A percentile compares a stretch with the other conserved stretches of the same genome.
These are phyloP conservation scores for Bettongia penicillata DNA, from an alignment of 2,113 vertebrate genomes.

Conservation along the genomic window DNA sequence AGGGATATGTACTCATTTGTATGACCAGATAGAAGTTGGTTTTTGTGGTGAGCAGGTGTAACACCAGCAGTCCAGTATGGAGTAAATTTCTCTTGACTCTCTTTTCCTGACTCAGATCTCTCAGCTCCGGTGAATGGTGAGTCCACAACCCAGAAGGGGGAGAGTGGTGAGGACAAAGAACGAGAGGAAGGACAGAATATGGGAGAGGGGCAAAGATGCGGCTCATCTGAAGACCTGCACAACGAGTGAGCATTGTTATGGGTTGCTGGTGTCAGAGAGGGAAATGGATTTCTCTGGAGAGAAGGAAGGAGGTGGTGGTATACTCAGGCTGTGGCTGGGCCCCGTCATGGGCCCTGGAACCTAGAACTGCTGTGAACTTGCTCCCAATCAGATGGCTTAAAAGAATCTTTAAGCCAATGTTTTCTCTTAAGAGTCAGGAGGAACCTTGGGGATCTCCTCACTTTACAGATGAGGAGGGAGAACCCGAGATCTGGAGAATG, in stretches of 20 bases:
- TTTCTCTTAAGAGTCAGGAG: not conserved
- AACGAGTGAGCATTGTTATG: slow-evolving; percentile 74
- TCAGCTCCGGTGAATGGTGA: slow-evolving; percentile 91
- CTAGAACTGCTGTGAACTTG: not conserved
- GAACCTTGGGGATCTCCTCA: not conserved
- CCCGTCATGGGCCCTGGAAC: not conserved
- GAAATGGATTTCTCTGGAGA: not conserved
- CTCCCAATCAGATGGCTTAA: not conserved
- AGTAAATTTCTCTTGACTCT: not conserved
- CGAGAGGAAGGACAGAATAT: slow-evolving; percentile 74
- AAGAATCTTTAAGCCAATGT: not conserved
- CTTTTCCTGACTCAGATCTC: slow-evolving; percentile 78
- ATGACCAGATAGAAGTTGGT: not conserved
- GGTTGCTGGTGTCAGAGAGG: fast-evolving
- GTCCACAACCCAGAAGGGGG: slow-evolving; percentile 85
- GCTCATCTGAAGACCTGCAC: slow-evolving; percentile 73
- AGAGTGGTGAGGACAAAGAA: slow-evolving; percentile 79
- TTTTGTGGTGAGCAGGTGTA: fast-evolving
- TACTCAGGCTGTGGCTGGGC: not conserved
- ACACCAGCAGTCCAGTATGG: fast-evolving
- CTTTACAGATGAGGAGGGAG: not conserved
- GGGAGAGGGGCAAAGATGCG: slow-evolving; percentile 55
- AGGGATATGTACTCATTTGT: not conserved
- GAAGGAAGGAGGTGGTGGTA: not conserved
- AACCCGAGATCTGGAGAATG: not conserved